These are phyloP conservation scores for Geococcyx californianus DNA, from an alignment of 2,113 vertebrate genomes.

Conservation along the genomic window DNA sequence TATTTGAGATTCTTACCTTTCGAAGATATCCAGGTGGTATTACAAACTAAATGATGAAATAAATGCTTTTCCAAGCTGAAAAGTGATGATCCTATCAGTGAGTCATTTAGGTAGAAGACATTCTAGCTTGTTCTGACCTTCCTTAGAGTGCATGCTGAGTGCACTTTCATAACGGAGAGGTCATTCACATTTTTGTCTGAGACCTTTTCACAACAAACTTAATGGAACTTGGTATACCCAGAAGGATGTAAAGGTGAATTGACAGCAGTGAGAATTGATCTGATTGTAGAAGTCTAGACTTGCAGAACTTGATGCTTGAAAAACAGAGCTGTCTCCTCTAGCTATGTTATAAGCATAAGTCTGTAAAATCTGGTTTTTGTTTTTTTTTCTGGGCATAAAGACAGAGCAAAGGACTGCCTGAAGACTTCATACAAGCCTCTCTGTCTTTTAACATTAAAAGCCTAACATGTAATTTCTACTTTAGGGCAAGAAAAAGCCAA, in stretches of 20 bases:
- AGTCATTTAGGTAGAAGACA: neutral
- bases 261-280: neutral
- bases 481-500: conserved; percentile 21
- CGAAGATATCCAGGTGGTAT: neutral
- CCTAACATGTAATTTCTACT: neutral
- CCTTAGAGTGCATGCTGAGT: neutral
- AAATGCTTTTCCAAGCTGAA: neutral
- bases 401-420: neutral
- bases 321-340: neutral
- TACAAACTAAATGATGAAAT: neutral
- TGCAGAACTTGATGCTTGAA: neutral
- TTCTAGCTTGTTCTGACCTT: neutral
- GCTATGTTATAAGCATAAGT: neutral
- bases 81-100: neutral
- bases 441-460: conserved; percentile 1
- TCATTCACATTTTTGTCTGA: neutral
- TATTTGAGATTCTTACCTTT: neutral
- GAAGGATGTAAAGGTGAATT: neutral
- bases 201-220: neutral
- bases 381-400: neutral
- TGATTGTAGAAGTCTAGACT: neutral
- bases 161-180: neutral
- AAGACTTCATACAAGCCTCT: neutral
- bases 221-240: neutral
- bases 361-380: neutral